These are phyloP conservation scores for Clunio marinus DNA, from an alignment of 2,888 invertebrate species.

Conservation along the genomic window DNA sequence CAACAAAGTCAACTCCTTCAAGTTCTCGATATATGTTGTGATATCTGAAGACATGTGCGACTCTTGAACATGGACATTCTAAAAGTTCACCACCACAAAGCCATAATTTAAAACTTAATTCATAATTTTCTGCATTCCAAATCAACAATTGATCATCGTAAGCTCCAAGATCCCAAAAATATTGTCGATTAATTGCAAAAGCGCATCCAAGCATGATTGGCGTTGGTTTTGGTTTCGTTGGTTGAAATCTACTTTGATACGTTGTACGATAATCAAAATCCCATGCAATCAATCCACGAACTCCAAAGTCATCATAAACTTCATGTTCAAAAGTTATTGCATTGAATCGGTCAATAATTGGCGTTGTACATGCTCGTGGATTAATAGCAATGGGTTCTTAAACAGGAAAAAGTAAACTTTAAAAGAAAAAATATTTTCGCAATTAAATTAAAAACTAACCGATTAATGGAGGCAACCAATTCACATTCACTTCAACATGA, in stretches of 20 bases:
- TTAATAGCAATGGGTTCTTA: not conserved
- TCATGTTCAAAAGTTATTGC: no score
- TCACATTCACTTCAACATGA: slow-evolving; percentile 84
- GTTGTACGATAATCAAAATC: no score
- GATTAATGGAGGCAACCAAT: slow-evolving; percentile 60
- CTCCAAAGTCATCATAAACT: no score
- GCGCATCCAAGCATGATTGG: not conserved
- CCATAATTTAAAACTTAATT: slow-evolving; percentile 97
- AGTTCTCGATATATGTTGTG: no score
- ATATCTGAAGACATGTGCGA: slow-evolving; percentile 48
- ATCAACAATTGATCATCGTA: not conserved
- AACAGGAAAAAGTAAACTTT: no score
- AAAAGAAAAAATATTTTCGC: no score
- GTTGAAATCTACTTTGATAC: no score
- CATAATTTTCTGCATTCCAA: slow-evolving; percentile 76
- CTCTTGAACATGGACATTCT: slow-evolving; percentile 90
- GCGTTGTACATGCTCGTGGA: slow-evolving; percentile 24
- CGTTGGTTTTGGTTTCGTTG: not conserved
- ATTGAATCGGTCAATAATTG: slow-evolving; percentile 15
- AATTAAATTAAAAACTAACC: no score
- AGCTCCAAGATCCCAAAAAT: slow-evolving; percentile 55
- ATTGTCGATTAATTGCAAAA: not conserved
- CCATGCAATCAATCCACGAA: no score
- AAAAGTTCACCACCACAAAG: slow-evolving; percentile 91
- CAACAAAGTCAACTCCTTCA: not conserved